Evolutionary conservation across 2,113 vertebrate genomes (phyloP), one percentile per base, ranked within the genome.

Genomic region (Cromileptes altivelis): DNA sequence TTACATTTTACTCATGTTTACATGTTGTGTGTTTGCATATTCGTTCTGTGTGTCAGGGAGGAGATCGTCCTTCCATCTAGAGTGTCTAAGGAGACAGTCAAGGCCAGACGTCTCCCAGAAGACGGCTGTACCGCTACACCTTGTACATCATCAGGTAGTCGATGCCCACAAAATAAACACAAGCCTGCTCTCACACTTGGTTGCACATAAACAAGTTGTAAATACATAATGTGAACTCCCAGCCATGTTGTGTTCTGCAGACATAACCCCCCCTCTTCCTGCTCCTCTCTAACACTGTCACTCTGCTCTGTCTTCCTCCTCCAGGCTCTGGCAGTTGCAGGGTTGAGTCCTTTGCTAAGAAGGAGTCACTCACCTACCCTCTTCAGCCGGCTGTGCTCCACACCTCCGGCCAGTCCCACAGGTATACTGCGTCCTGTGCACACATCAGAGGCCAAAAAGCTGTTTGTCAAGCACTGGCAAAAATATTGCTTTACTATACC

Each of bases 41-140:
- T 9, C 64, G n/a, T 49, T n/a, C 1, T 45, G 49, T 58, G 21
- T 25, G 3, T 70, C 92, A 99, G 98, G 95, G 90, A 96, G 98
- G 92, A 96, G 98, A 95, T 97, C 98, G 52, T 99, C 98, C 86
- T 99, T 99, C 95, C 97, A 99, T 90, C 92, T 99, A 81, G 98
- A 99, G 86, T 99, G 97, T 96, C 96, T 99, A 88, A 97, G 97
- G 91, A 96, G 97, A 91, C 98, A 98, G 86, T 97, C 96, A 18
- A 96, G 95, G 1, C 87, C 95, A 84, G 97, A 98, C 0, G 87
- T 97, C 86, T 96, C 97, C 0, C 97, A 99, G 94, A 98, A 97
- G 95, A 98, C 97, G n/a, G 96, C 96, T 77, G 92, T 99, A 77
- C 98, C 98, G 18, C 91, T 98, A 80, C 98, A 98, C 82, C 96